Percentiles rank a stretch among this genome's conserved stretches.
Conservation (phyloP, 2,797 vertebrate genomes). For the Knipowitschia caucasica region DNA sequence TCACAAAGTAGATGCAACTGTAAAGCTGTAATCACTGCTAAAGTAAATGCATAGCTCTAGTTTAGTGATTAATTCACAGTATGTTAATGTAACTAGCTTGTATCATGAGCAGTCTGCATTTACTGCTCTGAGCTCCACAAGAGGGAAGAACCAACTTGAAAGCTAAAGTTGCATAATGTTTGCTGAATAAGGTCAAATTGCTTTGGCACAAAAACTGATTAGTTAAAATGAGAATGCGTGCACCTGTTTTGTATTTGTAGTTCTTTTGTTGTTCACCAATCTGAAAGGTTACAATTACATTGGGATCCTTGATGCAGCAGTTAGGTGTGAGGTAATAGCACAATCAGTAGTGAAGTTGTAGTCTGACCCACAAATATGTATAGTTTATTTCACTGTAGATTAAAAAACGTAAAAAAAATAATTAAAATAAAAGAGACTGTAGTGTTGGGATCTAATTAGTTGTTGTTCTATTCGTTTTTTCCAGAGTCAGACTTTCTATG, state of each 20-base stretch:
- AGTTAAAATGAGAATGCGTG: conserved; percentile 37
- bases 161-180: conserved; percentile 34
- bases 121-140: conserved; percentile 12
- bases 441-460: too few relatives aligned
- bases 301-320: too few relatives aligned
- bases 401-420: too few relatives aligned
- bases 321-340: not conserved
- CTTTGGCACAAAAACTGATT: conserved; percentile 52
- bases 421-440: too few relatives aligned
- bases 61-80: not conserved
- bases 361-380: too few relatives aligned
- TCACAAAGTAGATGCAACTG: not conserved
- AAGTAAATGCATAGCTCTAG: not conserved
- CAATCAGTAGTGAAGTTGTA: not conserved
- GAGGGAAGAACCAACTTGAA: conserved; percentile 4
- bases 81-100: not conserved
- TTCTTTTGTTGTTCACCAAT: conserved; percentile 21
- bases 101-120: not conserved
- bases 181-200: too few relatives aligned
- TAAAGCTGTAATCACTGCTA: not conserved
- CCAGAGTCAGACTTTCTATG: too few relatives aligned
- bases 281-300: conserved; percentile 18
- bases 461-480: too few relatives aligned
- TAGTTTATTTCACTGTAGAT: too few relatives aligned
- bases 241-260: conserved; percentile 33